phyloP scores from a whole-genome alignment of 2,888 invertebrate genomes.

The Muscina levida region DNA sequence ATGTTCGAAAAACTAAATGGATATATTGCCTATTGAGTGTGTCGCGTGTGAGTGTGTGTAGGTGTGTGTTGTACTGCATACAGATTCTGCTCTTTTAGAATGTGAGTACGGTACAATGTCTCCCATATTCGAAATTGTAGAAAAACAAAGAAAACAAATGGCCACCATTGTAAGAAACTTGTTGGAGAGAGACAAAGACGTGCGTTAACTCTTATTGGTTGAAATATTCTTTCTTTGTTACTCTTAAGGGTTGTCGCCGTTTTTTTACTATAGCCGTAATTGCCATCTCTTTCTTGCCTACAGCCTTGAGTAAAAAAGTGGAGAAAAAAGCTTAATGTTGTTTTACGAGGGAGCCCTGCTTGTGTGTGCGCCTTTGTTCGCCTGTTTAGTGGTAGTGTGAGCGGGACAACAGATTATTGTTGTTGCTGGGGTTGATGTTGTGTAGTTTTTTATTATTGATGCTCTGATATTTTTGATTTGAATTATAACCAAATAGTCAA shows the following conservation, averaged over 20 bases:
- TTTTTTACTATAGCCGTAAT: conserved; percentile 42
- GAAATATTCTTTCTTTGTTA: conserved; percentile 13
- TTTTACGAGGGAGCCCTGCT: conserved; percentile 23
- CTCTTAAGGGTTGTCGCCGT: background rate
- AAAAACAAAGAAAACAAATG: conserved; percentile 47
- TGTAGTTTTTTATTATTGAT: conserved; percentile 77
- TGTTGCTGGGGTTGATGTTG: conserved; percentile 49
- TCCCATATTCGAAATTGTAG: conserved; percentile 58
- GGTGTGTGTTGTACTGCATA: background rate
- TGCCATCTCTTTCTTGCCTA: conserved; percentile 28
- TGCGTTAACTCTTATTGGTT: conserved; percentile 16
- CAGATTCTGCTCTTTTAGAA: background rate
- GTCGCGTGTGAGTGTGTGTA: too few relatives aligned
- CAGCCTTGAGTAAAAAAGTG: background rate
- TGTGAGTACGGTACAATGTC: conserved; percentile 6
- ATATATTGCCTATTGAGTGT: too few relatives aligned
- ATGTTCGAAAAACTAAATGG: background rate
- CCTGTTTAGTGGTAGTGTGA: conserved; percentile 41
- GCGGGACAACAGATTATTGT: conserved; percentile 48
- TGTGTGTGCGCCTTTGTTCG: background rate
- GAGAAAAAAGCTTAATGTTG: conserved; percentile 54
- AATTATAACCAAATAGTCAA: conserved; percentile 81
- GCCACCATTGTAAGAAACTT: conserved; percentile 24
- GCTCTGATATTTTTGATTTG: conserved; percentile 79
- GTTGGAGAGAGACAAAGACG: conserved; percentile 22